Percentiles rank a stretch among this genome's conserved stretches.
These are phyloP conservation scores for Ectemnius continuus DNA, from an alignment of 2,888 invertebrate species.

Conservation along the genomic window DNA sequence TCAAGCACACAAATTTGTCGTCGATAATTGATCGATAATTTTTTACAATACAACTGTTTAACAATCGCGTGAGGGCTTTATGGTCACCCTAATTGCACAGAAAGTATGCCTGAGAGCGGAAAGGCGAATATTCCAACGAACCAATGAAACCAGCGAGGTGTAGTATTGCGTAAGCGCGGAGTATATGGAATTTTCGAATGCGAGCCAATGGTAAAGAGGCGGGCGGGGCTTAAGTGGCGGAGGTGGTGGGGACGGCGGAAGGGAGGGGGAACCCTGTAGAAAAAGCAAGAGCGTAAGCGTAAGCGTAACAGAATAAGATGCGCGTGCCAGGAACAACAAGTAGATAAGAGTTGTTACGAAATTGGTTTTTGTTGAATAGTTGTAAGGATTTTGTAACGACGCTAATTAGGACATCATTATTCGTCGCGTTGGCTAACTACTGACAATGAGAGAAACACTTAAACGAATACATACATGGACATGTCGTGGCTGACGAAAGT, in stretches of 20 bases:
- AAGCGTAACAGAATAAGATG: conserved; percentile 23
- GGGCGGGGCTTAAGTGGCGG: not conserved
- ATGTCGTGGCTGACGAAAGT: too few relatives aligned
- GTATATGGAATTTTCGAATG: not conserved
- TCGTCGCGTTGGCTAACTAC: conserved; percentile 51
- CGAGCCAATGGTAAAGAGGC: conserved; percentile 9
- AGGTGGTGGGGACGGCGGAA: too few relatives aligned
- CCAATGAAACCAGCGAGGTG: conserved; percentile 13
- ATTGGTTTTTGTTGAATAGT: conserved; percentile 76
- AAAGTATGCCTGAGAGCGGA: not conserved
- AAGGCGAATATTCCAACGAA: not conserved
- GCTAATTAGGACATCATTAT: conserved; percentile 71
- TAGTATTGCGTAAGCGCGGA: conserved; percentile 3
- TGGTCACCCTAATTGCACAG: not conserved
- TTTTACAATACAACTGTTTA: too few relatives aligned
- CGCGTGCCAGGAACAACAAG: conserved; percentile 47
- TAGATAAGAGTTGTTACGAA: conserved; percentile 72
- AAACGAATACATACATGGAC: not conserved
- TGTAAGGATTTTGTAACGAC: conserved; percentile 76
- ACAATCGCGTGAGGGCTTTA: not conserved
- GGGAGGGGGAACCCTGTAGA: too few relatives aligned
- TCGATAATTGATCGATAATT: too few relatives aligned
- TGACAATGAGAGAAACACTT: not conserved
- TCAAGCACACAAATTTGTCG: too few relatives aligned
- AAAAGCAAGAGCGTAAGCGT: not conserved